Evolutionary conservation across 2,797 vertebrate species (phyloP).

Genomic region (Anomalospiza imberbis): DNA sequence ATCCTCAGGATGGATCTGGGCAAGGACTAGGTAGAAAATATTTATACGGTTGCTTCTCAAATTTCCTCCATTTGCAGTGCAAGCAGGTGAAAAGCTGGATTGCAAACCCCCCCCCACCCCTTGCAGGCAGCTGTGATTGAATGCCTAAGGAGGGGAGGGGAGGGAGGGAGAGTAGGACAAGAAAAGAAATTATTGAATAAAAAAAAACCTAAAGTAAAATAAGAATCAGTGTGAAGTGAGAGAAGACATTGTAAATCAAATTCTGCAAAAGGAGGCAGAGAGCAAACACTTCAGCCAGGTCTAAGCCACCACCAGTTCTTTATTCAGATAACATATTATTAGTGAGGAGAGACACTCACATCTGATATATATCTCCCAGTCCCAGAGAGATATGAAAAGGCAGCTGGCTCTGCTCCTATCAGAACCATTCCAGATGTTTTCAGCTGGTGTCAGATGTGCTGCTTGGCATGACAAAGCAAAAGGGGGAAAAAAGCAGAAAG

Average conservation of each 20-base stretch:
- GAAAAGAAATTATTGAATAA: constrained; percentile 36
- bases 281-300: constrained; percentile 46
- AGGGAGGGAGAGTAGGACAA: not conserved
- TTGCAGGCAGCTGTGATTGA: constrained; percentile 26
- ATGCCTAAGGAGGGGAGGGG: not conserved
- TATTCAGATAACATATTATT: constrained; percentile 69
- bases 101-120: not conserved
- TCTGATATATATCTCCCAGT: constrained; percentile 35
- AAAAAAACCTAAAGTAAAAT: constrained; percentile 18
- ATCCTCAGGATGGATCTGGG: not conserved
- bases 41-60: not conserved
- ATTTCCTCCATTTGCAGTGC: not conserved
- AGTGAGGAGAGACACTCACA: constrained; percentile 46
- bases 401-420: constrained; percentile 55
- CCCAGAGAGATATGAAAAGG: constrained; percentile 42
- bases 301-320: constrained; percentile 48
- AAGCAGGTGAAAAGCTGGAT: not conserved
- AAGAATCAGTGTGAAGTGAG: constrained; percentile 47
- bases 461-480: constrained; percentile 49
- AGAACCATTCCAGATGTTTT: constrained; percentile 68
- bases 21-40: not conserved
- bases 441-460: constrained; percentile 13
- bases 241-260: constrained; percentile 58
- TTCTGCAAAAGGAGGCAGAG: constrained; percentile 26
- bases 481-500: not conserved